Conservation (phyloP, 2,888 invertebrate species). For the Leptopterna dolabrata region DNA sequence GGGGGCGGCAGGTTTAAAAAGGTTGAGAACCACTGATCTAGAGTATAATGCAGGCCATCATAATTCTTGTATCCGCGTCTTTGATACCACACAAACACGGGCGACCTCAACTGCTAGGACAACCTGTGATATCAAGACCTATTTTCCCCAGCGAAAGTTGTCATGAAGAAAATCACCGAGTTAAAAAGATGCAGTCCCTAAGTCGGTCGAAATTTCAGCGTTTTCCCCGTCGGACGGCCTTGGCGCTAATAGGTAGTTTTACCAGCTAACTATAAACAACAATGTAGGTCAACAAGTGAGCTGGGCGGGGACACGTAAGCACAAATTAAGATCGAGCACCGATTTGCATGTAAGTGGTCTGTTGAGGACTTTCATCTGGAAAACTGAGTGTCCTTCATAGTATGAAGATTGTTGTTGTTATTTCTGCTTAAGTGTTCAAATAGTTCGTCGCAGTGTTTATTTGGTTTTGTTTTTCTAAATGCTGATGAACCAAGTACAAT, state of each 20-base stretch:
- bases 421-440: no score
- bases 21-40: no score
- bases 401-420: background rate
- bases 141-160: background rate
- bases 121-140: background rate
- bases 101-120: no score
- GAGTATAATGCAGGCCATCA: no score
- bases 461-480: no score
- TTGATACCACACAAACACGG: no score
- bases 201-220: background rate
- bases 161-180: background rate
- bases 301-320: background rate
- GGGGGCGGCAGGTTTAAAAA: no score
- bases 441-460: no score
- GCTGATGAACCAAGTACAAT: no score
- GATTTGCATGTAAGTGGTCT: background rate
- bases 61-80: no score
- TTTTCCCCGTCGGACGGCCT: background rate
- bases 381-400: background rate
- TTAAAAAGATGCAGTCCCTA: background rate
- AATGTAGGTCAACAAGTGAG: background rate
- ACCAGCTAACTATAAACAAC: background rate
- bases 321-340: background rate
- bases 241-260: background rate
- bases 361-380: background rate